A percentile compares a stretch with the other conserved stretches of the same genome.
These are phyloP conservation scores for Synanthedon tipuliformis DNA, from an alignment of 2,888 invertebrate species.

Conservation along the genomic window DNA sequence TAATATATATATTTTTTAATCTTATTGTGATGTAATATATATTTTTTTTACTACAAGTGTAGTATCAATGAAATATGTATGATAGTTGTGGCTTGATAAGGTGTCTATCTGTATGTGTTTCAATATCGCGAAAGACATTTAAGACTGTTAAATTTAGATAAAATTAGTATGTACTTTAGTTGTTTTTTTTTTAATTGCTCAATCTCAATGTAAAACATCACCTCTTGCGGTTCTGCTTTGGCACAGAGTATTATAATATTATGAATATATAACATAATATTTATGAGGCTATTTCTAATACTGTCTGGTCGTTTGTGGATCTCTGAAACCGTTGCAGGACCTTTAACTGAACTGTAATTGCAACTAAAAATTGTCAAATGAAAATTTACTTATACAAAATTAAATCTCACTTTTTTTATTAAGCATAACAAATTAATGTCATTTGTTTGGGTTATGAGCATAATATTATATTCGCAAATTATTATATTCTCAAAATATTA, in stretches of 20 bases:
- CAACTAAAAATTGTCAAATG: no score
- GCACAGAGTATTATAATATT: background rate
- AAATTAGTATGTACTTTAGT: background rate
- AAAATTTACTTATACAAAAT: no score
- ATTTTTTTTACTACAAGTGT: background rate
- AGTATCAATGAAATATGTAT: background rate
- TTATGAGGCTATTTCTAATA: slow-evolving; percentile 29
- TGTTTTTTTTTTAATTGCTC: background rate
- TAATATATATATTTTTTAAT: background rate
- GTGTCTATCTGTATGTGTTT: background rate
- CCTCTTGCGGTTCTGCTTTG: background rate
- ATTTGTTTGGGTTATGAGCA: no score
- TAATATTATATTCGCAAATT: no score
- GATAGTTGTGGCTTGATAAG: background rate
- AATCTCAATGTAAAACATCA: background rate
- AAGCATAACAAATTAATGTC: no score
- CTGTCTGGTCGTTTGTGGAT: slow-evolving; percentile 39
- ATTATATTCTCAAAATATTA: no score
- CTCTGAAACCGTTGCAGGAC: slow-evolving; percentile 30
- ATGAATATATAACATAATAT: background rate
- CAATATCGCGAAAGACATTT: background rate
- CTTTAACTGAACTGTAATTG: background rate
- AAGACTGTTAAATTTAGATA: background rate
- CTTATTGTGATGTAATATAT: no score
- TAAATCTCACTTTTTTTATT: no score